phyloP scores from a whole-genome alignment of 2,888 invertebrate species.

The Oasisia sp. region DNA sequence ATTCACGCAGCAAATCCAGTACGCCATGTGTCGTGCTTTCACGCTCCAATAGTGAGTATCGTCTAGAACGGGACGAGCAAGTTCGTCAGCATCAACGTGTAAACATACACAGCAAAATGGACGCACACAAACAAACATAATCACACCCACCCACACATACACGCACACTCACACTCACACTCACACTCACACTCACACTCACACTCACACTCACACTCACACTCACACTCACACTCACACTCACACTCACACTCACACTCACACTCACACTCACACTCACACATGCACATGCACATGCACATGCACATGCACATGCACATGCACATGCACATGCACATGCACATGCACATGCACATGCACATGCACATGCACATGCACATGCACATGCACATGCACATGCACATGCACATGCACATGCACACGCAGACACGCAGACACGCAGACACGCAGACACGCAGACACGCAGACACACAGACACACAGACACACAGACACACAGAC shows the following conservation, averaged over 20 bases:
- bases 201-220: not conserved
- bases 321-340: no score
- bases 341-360: no score
- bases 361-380: no score
- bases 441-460: no score
- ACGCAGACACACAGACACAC: no score
- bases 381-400: no score
- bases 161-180: not conserved
- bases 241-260: no score
- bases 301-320: no score
- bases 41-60: conserved; percentile 48
- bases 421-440: not conserved
- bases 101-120: not conserved
- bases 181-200: not conserved
- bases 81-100: not conserved
- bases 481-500: no score
- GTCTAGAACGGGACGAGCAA: not conserved
- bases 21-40: conserved; percentile 55
- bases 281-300: no score
- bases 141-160: not conserved
- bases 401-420: not conserved
- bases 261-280: no score
- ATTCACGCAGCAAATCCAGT: conserved; percentile 58
- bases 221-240: not conserved
- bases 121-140: not conserved